phyloP scores from a whole-genome alignment of 2,888 invertebrate species.

The Drosophila anceps region DNA sequence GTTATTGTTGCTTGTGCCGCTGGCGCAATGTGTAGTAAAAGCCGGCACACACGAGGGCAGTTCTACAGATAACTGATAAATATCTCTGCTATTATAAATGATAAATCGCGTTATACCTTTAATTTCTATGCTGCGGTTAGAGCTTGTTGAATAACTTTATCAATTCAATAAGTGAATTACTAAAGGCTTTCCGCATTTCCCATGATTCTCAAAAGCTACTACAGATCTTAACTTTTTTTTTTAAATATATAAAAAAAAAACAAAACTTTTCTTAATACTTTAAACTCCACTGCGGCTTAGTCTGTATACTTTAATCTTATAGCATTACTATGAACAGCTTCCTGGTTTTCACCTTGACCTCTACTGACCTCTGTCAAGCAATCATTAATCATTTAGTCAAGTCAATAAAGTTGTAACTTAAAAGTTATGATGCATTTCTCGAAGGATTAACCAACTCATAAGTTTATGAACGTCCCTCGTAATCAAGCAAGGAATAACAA shows the following conservation, averaged over 20 bases:
- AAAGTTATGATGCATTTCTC: no score
- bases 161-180: neutral
- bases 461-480: slow-evolving; percentile 24
- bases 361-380: neutral
- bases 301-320: neutral
- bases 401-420: neutral
- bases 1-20: slow-evolving; percentile 26
- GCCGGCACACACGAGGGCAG: slow-evolving; percentile 34
- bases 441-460: neutral
- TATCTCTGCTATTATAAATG: neutral
- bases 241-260: no score
- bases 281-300: neutral
- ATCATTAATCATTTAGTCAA: neutral
- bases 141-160: neutral
- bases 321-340: neutral
- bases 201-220: no score
- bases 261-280: no score
- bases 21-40: slow-evolving; percentile 30
- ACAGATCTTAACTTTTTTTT: no score
- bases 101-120: neutral
- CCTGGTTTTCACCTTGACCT: neutral
- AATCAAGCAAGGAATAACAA: slow-evolving; percentile 14
- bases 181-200: neutral
- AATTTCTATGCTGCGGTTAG: neutral
- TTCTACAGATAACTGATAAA: neutral